Base-by-base conservation (phyloP, 2,797 vertebrate genomes). In the Falco berigora region DNA sequence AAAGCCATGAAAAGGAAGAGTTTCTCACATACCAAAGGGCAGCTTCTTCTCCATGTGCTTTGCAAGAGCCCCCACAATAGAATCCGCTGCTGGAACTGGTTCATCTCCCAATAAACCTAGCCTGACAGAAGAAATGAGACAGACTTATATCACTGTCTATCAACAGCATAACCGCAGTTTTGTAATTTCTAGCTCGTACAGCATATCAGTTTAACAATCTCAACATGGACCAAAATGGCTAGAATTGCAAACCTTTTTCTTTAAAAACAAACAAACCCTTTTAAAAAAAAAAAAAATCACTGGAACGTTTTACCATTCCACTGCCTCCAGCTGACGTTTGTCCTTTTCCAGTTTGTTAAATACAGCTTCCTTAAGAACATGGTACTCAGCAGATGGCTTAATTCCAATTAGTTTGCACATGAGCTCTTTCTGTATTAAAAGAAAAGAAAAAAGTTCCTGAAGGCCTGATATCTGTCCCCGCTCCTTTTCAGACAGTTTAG, bases 11-110 rank as follows among this genome's bases (percentile, higher is more conserved):
- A 68, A 64, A 56, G 82, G 30, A 79, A 56, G 1, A 30, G 50
- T 61, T 68, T 88, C 22, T 34, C 18, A 74, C 98, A 17, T 98
- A 99, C 99, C 98, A 34, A 98, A 99, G 44, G 98, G 98, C 28
- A 99, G 98, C 72, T 98, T 99, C 36, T 73, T 96, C 94, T 99
- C 99, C 97, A 99, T 98, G 92, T 99, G 99, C 94, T 98, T 99
- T 40, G 99, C 98, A 50, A 99, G 96, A 6, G 99, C 98, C 16
- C 96, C 98, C 46, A 99, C 97, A 50, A 99, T 90, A 25, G 98
- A 99, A 58, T 98, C 98, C 11, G 99, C 99, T 22, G 95, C 98
- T 73, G 98, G 99, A 67, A 99, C 99, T 3, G 96, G 88, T 28
- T 99, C 98, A 25, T 99, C 98, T 49, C 98, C 98, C 90, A 99